Evolutionary conservation across 2,888 invertebrate species (phyloP), one percentile per base, ranked within the genome.

Genomic region (Zonitis immaculata): DNA sequence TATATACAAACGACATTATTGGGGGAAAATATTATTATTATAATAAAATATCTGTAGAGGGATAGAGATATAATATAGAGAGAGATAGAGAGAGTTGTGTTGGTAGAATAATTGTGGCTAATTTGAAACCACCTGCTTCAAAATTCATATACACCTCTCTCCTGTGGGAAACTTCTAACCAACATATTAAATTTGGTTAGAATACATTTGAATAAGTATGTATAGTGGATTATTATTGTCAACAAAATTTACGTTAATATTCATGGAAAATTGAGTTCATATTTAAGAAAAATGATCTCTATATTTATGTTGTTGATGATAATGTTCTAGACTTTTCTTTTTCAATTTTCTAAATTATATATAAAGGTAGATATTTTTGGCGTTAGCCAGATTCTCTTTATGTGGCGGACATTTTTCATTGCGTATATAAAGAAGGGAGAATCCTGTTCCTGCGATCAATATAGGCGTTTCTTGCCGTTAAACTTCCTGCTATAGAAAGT

Each of bases 331-430:
- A n/a, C n/a, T n/a, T n/a, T n/a, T n/a, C n/a, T n/a, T n/a, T n/a
- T n/a, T n/a, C n/a, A n/a, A n/a, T n/a, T n/a, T n/a, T n/a, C n/a
- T n/a, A n/a, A n/a, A n/a, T n/a, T n/a, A n/a, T n/a, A n/a, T n/a
- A n/a, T n/a, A n/a, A n/a, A n/a, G n/a, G n/a, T n/a, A n/a, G n/a
- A n/a, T n/a, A n/a, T n/a, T 52, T 39, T 39, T 53, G 54, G 51
- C 43, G 51, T 55, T 53, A 59, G 58, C 57, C 49, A 56, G 56
- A 63, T 52, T 60, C 56, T 28, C 52, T 28, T 27, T 51, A 26
- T 51, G 51, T 46, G 69, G 69, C 70, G 67, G 72, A 72, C 72
- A 72, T 73, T 73, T 72, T 72, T 73, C 71, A 72, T 64, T 68
- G 70, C 69, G 69, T 66, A n/a, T n/a, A n/a, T n/a, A 67, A 66